Percentiles rank a stretch among this genome's conserved stretches.
Evolutionary conservation across 2,888 invertebrate species (phyloP).

Genomic region (Athrips mouffetella): DNA sequence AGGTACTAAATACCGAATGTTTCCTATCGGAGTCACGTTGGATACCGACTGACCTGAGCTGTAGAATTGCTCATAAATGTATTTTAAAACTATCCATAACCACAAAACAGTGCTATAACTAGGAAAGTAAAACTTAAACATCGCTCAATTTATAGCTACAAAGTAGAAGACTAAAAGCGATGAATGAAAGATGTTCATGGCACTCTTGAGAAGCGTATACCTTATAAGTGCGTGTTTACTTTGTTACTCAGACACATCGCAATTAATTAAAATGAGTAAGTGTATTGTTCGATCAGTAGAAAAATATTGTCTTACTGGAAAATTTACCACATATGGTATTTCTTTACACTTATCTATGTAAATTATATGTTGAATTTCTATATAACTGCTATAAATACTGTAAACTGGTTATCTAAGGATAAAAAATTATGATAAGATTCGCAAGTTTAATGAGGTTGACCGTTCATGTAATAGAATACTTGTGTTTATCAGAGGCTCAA

Average conservation of each 20-base stretch:
- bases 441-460: not conserved
- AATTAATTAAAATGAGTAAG: not conserved
- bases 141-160: too few relatives aligned
- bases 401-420: not conserved
- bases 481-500: constrained; percentile 4
- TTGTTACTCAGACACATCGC: not conserved
- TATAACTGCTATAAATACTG: too few relatives aligned
- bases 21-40: too few relatives aligned
- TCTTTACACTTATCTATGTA: not conserved
- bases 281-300: not conserved
- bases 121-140: too few relatives aligned
- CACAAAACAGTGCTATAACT: too few relatives aligned
- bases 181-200: not conserved
- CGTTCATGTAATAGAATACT: not conserved
- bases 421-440: not conserved
- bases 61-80: too few relatives aligned
- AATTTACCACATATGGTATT: not conserved
- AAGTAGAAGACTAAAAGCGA: too few relatives aligned
- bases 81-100: too few relatives aligned
- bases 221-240: not conserved
- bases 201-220: not conserved
- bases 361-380: too few relatives aligned
- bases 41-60: too few relatives aligned
- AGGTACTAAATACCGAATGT: too few relatives aligned
- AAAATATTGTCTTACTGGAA: not conserved